Evolutionary conservation across 2,888 invertebrate genomes (phyloP).

Genomic region (Selenia dentaria): DNA sequence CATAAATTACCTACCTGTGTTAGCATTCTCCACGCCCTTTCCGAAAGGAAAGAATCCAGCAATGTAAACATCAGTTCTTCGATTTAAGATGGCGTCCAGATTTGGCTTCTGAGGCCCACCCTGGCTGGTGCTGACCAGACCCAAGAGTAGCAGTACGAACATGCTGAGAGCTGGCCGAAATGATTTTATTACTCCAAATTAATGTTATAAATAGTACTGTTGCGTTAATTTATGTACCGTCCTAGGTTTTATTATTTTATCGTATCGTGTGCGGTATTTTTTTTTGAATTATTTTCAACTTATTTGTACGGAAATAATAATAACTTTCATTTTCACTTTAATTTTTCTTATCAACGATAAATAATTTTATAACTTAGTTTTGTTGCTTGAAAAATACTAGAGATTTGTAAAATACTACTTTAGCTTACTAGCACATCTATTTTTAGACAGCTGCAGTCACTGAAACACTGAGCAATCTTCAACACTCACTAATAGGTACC

Average conservation of each 20-base stretch:
- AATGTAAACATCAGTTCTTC: slow-evolving; percentile 94
- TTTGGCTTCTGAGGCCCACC: slow-evolving; percentile 86
- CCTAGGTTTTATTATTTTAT: too few relatives aligned
- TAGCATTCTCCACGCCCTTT: slow-evolving; percentile 91
- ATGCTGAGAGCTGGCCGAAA: slow-evolving; percentile 34
- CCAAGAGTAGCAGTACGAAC: slow-evolving; percentile 43
- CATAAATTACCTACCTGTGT: slow-evolving; percentile 92
- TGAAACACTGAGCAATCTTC: neutral
- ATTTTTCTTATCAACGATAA: too few relatives aligned
- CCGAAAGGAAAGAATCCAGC: slow-evolving; percentile 97
- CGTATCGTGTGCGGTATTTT: too few relatives aligned
- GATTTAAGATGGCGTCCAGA: slow-evolving; percentile 85
- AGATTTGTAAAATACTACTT: too few relatives aligned
- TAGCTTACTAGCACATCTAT: too few relatives aligned
- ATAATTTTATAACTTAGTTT: too few relatives aligned
- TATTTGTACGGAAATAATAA: too few relatives aligned
- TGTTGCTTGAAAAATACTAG: too few relatives aligned
- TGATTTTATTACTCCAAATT: neutral
- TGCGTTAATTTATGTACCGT: too few relatives aligned
- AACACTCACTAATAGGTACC: neutral
- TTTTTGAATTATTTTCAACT: too few relatives aligned
- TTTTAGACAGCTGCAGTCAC: neutral
- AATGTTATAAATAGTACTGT: too few relatives aligned
- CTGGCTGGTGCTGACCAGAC: slow-evolving; percentile 38
- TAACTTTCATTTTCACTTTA: too few relatives aligned